These are phyloP conservation scores for Amblyjoppa proteus DNA, from an alignment of 2,888 invertebrate species.

Conservation along the genomic window DNA sequence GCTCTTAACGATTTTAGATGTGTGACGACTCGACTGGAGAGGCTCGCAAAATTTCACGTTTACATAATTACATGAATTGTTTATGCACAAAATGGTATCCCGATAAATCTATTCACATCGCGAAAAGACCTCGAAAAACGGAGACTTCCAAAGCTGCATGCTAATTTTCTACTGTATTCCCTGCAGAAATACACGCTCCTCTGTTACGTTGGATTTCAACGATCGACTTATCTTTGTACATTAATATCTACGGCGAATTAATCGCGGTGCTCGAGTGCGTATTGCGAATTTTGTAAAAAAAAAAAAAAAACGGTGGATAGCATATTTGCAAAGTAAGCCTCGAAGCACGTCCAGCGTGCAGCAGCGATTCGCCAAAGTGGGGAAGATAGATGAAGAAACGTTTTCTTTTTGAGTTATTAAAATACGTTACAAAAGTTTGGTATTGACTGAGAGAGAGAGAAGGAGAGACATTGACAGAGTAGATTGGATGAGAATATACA, in stretches of 20 bases:
- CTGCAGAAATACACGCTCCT: background rate
- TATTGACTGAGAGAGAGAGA: background rate
- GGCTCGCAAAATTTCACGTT: background rate
- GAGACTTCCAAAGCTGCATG: background rate
- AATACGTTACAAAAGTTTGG: background rate
- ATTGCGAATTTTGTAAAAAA: background rate
- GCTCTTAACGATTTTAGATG: background rate
- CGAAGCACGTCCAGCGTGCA: constrained; percentile 53
- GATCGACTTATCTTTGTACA: background rate
- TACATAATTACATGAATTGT: background rate
- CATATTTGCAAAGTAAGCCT: constrained; percentile 21
- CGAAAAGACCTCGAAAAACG: too few species aligned
- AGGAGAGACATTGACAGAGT: background rate
- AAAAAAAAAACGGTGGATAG: background rate
- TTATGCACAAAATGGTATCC: background rate
- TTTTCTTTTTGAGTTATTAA: constrained; percentile 1
- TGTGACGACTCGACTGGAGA: background rate
- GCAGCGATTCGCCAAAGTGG: background rate
- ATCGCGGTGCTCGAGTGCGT: constrained; percentile 40
- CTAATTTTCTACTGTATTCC: background rate
- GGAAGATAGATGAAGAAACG: background rate
- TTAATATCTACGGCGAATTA: constrained; percentile 24
- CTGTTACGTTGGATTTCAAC: background rate
- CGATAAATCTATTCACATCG: background rate
- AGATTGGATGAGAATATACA: constrained; percentile 14